Evolutionary conservation across 2,888 invertebrate genomes (phyloP).

Genomic region (Leucoma salicis): DNA sequence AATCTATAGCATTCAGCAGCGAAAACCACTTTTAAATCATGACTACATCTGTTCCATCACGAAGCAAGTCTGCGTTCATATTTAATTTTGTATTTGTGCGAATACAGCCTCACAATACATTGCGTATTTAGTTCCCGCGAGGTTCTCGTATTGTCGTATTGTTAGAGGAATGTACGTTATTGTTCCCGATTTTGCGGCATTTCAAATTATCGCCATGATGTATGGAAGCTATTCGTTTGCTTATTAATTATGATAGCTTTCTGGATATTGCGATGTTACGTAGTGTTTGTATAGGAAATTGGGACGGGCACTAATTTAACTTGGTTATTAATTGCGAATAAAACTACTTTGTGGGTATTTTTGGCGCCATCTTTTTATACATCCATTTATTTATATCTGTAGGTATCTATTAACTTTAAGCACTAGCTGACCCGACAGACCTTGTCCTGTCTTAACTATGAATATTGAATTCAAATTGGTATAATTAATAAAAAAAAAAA

Average conservation of each 20-base stretch:
- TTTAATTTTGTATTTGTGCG: too few relatives aligned
- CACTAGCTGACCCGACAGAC: too few relatives aligned
- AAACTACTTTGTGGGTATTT: not conserved
- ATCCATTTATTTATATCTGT: too few relatives aligned
- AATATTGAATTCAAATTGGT: too few relatives aligned
- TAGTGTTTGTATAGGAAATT: conserved; percentile 7
- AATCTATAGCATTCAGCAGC: too few relatives aligned
- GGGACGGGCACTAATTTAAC: conserved; percentile 3
- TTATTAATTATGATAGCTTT: conserved; percentile 13
- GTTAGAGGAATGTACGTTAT: conserved; percentile 30
- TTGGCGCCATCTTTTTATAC: not conserved
- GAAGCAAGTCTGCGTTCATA: too few relatives aligned
- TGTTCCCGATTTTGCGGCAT: conserved; percentile 31
- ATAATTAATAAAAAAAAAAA: too few relatives aligned
- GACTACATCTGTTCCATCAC: too few relatives aligned
- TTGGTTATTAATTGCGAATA: not conserved
- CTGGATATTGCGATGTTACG: conserved; percentile 7
- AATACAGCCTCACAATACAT: conserved; percentile 18
- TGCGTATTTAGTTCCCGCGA: conserved; percentile 28
- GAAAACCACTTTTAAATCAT: too few relatives aligned
- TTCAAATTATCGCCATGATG: conserved; percentile 34
- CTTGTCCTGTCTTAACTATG: too few relatives aligned
- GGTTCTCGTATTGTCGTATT: conserved; percentile 29
- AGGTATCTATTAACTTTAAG: too few relatives aligned
- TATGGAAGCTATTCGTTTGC: conserved; percentile 19